Conservation (phyloP, 2,888 invertebrate genomes). For the Mechanitis messenoides region DNA sequence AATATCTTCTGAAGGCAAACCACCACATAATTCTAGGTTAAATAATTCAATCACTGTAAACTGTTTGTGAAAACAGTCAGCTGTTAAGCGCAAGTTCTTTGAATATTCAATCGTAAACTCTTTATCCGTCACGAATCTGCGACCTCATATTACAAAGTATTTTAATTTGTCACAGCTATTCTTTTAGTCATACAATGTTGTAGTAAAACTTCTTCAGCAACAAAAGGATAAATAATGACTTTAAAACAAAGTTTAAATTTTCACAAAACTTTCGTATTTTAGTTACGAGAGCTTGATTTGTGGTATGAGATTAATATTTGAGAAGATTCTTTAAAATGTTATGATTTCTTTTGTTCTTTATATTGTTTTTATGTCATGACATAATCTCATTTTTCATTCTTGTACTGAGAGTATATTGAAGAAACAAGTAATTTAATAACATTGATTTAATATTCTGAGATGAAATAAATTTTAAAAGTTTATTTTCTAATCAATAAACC, state of each 20-base stretch:
- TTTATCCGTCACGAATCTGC: constrained; percentile 31
- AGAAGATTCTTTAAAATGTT: constrained; percentile 14
- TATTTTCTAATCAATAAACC: too few relatives aligned
- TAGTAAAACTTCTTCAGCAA: constrained; percentile 58
- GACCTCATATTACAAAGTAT: constrained; percentile 53
- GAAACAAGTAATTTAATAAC: too few relatives aligned
- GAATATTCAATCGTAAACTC: constrained; percentile 29
- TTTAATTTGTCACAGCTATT: constrained; percentile 67
- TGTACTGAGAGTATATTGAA: too few relatives aligned
- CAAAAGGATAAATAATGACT: constrained; percentile 74
- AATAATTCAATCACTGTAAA: too few relatives aligned
- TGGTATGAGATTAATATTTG: constrained; percentile 24
- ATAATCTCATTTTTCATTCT: too few relatives aligned
- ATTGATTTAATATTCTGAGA: too few relatives aligned
- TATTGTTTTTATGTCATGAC: too few relatives aligned
- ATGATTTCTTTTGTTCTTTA: too few relatives aligned
- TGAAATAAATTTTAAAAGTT: too few relatives aligned
- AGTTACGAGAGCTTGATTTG: constrained; percentile 33
- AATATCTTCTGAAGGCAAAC: too few relatives aligned
- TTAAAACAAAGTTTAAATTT: constrained; percentile 71
- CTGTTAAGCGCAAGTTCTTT: constrained; percentile 11
- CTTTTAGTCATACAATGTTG: constrained; percentile 68
- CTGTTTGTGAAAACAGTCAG: too few relatives aligned
- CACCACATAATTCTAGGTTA: too few relatives aligned
- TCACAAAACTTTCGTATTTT: constrained; percentile 53